A percentile compares a stretch with the other conserved stretches of the same genome.
phyloP scores from a whole-genome alignment of 2,888 invertebrate genomes.

The Ophioninae sp. region DNA sequence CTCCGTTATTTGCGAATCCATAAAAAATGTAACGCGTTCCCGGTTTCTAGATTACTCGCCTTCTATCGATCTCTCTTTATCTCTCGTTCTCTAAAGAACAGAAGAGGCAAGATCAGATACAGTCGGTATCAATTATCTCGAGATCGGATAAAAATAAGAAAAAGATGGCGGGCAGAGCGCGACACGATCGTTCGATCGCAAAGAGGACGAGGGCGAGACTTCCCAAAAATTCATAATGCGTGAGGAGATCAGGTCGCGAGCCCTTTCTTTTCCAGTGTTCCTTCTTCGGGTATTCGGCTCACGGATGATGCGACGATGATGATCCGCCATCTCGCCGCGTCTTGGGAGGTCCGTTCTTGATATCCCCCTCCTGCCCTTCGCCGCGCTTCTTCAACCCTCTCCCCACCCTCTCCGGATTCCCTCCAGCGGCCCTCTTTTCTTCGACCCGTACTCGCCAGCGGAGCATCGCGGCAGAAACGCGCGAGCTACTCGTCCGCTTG shows the following conservation, averaged over 20 bases:
- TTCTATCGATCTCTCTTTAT: not conserved
- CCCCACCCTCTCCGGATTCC: slow-evolving; percentile 57
- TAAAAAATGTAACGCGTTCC: no score
- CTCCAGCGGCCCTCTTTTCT: slow-evolving; percentile 75
- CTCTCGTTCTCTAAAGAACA: not conserved
- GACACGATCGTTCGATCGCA: slow-evolving; percentile 21
- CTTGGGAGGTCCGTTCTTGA: slow-evolving; percentile 82
- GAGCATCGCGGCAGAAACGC: slow-evolving; percentile 31
- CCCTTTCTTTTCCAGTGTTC: slow-evolving; percentile 45
- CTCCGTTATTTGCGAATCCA: no score
- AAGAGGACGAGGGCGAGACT: slow-evolving; percentile 51
- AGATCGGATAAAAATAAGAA: slow-evolving; percentile 34
- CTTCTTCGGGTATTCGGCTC: slow-evolving; percentile 75
- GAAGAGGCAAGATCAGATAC: slow-evolving; percentile 17
- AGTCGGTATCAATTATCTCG: slow-evolving; percentile 53
- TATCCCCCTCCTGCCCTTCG: slow-evolving; percentile 71
- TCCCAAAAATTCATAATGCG: slow-evolving; percentile 70
- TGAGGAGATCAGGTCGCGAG: slow-evolving; percentile 47
- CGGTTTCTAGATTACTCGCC: no score
- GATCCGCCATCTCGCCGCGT: slow-evolving; percentile 81
- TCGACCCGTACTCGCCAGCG: slow-evolving; percentile 59
- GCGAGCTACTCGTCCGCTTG: slow-evolving; percentile 50
- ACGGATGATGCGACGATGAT: slow-evolving; percentile 80
- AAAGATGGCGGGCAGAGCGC: slow-evolving; percentile 41
- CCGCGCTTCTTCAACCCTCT: slow-evolving; percentile 59